A percentile compares a stretch with the other conserved stretches of the same genome.
phyloP scores from a whole-genome alignment of 2,888 invertebrate genomes.

The Philopedon plagiatum region DNA sequence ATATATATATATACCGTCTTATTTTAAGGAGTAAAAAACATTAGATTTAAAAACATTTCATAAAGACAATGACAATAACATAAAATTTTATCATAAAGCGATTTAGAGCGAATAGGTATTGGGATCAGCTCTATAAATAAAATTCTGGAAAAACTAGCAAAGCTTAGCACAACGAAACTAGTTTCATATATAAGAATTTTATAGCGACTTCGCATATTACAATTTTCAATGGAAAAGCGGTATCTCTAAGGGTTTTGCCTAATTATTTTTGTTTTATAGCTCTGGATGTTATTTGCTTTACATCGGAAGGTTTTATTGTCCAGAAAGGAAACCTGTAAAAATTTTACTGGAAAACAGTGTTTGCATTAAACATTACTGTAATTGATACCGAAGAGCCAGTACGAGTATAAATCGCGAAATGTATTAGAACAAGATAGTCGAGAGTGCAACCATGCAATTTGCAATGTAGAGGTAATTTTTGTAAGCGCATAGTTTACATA shows the following conservation, averaged over 20 bases:
- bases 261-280: slow-evolving; percentile 39
- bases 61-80: not conserved
- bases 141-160: slow-evolving; percentile 20
- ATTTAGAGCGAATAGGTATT: slow-evolving; percentile 13
- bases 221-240: slow-evolving; percentile 30
- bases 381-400: not conserved
- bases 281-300: slow-evolving; percentile 27
- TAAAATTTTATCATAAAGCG: slow-evolving; percentile 8
- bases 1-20: not conserved
- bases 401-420: not conserved
- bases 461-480: not conserved
- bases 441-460: not conserved
- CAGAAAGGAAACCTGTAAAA: slow-evolving; percentile 12
- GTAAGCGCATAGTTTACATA: not conserved
- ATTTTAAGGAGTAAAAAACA: too few relatives aligned
- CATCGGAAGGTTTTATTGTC: slow-evolving; percentile 24
- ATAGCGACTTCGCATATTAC: slow-evolving; percentile 37
- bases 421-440: not conserved
- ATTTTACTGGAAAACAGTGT: slow-evolving; percentile 17
- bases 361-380: slow-evolving; percentile 9
- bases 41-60: too few relatives aligned
- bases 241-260: slow-evolving; percentile 33
- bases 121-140: slow-evolving; percentile 30
- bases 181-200: slow-evolving; percentile 37
- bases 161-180: slow-evolving; percentile 31